phyloP scores from a whole-genome alignment of 2,888 invertebrate species.

The Apodemia zela region DNA sequence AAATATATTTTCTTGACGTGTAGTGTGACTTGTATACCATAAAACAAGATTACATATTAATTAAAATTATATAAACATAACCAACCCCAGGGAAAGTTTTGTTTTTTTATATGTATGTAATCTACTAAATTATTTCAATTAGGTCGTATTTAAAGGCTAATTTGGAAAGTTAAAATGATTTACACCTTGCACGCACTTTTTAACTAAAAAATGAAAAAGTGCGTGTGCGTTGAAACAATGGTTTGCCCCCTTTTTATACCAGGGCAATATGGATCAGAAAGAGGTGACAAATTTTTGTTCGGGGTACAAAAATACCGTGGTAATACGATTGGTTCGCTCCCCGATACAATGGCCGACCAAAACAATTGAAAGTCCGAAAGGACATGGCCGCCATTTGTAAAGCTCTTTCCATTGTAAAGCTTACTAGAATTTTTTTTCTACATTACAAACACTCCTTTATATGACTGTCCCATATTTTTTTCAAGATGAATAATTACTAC shows the following conservation, averaged over 20 bases:
- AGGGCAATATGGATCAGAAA: constrained; percentile 61
- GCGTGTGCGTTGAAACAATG: constrained; percentile 82
- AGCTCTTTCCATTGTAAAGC: background rate
- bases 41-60: background rate
- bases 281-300: constrained; percentile 55
- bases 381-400: constrained; percentile 12
- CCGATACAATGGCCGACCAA: constrained; percentile 23
- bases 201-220: constrained; percentile 50
- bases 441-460: background rate
- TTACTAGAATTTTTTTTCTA: background rate
- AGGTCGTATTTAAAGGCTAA: background rate
- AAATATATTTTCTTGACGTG: background rate
- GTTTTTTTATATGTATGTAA: too few species aligned
- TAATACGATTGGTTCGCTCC: constrained; percentile 20
- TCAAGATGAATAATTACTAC: too few species aligned
- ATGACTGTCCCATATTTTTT: too few species aligned
- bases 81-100: background rate
- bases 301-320: constrained; percentile 44
- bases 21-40: background rate
- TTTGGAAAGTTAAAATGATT: background rate
- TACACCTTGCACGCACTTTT: constrained; percentile 16
- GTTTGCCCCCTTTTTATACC: constrained; percentile 80
- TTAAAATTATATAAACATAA: background rate
- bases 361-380: constrained; percentile 18
- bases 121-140: too few species aligned